Percentiles rank a stretch among this genome's conserved stretches.
Evolutionary conservation across 2,797 vertebrate species (phyloP).

Genomic region (Mallotus villosus): DNA sequence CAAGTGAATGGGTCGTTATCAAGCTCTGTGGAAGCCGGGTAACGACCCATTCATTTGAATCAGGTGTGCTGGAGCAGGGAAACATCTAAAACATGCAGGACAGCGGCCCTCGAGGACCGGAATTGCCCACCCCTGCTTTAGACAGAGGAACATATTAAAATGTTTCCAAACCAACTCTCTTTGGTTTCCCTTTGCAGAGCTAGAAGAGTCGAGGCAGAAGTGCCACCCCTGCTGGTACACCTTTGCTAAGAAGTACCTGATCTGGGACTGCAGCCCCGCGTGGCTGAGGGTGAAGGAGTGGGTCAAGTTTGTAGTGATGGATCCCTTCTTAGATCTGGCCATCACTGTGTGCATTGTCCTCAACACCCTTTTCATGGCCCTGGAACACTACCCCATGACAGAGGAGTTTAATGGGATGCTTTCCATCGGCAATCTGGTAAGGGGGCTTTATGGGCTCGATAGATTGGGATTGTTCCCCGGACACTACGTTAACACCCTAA

Average conservation of each 20-base stretch:
- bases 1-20: too few relatives aligned
- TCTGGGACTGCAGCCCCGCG: constrained; percentile 91
- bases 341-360: constrained; percentile 98
- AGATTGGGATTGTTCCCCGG: constrained; percentile 21
- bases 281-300: constrained; percentile 89
- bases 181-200: constrained; percentile 72
- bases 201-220: constrained; percentile 91
- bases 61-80: too few relatives aligned
- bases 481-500: constrained; percentile 21
- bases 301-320: constrained; percentile 93
- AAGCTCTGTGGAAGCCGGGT: too few relatives aligned
- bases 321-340: constrained; percentile 92
- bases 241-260: constrained; percentile 89
- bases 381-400: constrained; percentile 98
- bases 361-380: constrained; percentile 97
- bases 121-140: too few relatives aligned
- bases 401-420: constrained; percentile 94
- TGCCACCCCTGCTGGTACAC: constrained; percentile 92
- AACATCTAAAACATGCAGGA: too few relatives aligned
- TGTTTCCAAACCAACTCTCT: background rate
- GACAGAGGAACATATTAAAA: background rate
- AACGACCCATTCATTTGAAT: too few relatives aligned
- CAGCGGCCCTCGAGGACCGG: too few relatives aligned
- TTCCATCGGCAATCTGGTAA: constrained; percentile 94
- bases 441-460: constrained; percentile 27